These are phyloP conservation scores for Ctenopoma kingsleyae DNA, from an alignment of 2,797 vertebrate species.

Conservation along the genomic window DNA sequence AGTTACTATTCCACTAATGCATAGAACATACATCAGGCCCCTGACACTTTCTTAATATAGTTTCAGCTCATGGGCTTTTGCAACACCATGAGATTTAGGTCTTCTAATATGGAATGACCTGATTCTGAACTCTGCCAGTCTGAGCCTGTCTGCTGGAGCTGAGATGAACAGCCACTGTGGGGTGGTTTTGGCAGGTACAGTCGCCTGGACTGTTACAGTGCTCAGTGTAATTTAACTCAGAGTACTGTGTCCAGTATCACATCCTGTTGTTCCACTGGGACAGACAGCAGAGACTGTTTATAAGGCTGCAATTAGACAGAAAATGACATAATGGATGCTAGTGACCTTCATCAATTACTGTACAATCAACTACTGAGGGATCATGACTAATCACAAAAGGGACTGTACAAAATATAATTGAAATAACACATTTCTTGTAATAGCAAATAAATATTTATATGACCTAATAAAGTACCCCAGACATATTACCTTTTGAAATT, in stretches of 20 bases:
- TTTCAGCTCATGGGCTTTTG: slow-evolving; percentile 48
- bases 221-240: slow-evolving; percentile 57
- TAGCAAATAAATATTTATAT: not conserved
- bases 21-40: slow-evolving; percentile 41
- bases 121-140: slow-evolving; percentile 67
- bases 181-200: slow-evolving; percentile 54
- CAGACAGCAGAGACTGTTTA: slow-evolving; percentile 29
- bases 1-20: slow-evolving; percentile 32
- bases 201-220: slow-evolving; percentile 30
- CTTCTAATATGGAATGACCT: slow-evolving; percentile 62
- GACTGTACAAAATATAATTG: not conserved
- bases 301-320: slow-evolving; percentile 35
- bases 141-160: slow-evolving; percentile 50
- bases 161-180: slow-evolving; percentile 50
- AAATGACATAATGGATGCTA: slow-evolving; percentile 15
- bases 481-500: not conserved
- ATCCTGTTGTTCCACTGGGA: slow-evolving; percentile 18
- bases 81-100: slow-evolving; percentile 55
- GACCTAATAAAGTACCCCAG: not conserved
- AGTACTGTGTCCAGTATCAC: slow-evolving; percentile 28
- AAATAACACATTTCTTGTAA: not conserved
- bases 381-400: not conserved
- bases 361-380: not conserved
- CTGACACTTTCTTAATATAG: slow-evolving; percentile 50
- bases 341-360: slow-evolving; percentile 5